Conservation (phyloP, 1,140 invertebrate genomes). For the Megalopta genalis region DNA sequence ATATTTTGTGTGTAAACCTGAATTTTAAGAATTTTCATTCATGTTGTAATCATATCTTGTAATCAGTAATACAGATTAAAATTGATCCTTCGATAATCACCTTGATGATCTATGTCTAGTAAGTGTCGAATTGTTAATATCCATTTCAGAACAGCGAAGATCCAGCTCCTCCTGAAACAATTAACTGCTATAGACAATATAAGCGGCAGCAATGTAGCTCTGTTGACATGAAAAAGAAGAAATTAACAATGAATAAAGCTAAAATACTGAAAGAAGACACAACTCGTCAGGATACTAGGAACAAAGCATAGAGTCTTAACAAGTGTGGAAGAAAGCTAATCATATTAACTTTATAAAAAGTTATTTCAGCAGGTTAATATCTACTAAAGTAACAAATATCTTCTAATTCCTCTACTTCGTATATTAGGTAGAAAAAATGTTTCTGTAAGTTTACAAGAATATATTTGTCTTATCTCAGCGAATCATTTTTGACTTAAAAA, state of each 20-base stretch:
- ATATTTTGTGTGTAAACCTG: not conserved
- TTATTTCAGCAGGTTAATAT: not conserved
- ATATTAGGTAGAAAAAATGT: no score
- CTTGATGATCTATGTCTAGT: conserved; percentile 73
- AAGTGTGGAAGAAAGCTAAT: conserved; percentile 31
- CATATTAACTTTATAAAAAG: not conserved
- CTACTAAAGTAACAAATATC: not conserved
- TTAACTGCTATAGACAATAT: conserved; percentile 76
- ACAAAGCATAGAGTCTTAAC: conserved; percentile 51
- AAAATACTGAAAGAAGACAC: conserved; percentile 25
- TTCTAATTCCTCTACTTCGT: not conserved
- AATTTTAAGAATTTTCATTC: not conserved
- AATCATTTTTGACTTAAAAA: no score
- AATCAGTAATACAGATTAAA: not conserved
- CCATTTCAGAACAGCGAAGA: conserved; percentile 72
- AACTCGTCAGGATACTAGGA: conserved; percentile 56
- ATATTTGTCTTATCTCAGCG: no score
- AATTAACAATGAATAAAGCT: not conserved
- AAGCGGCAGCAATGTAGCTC: conserved; percentile 33
- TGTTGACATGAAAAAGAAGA: not conserved
- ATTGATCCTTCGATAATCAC: conserved; percentile 65
- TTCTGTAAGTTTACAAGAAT: no score
- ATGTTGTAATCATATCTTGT: not conserved
- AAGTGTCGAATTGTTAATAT: conserved; percentile 70
- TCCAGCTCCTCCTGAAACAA: conserved; percentile 77